Conservation (phyloP, 2,888 invertebrate genomes). For the Dusona sp. region DNA sequence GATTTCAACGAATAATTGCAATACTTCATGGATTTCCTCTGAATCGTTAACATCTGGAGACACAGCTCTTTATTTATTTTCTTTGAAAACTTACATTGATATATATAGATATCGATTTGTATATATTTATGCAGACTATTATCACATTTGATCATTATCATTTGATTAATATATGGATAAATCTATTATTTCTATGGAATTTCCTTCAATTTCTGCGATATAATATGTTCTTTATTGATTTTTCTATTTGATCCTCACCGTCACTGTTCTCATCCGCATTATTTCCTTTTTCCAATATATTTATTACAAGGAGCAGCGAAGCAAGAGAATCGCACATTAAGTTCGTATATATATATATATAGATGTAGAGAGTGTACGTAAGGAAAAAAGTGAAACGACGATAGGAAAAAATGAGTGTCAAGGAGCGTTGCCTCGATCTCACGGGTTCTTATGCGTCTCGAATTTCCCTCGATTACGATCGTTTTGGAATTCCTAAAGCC, state of each 20-base stretch:
- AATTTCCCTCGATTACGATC: conserved; percentile 68
- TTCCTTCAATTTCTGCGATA: neutral
- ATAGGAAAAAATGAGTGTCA: conserved; percentile 25
- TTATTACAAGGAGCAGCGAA: conserved; percentile 40
- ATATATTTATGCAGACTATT: neutral
- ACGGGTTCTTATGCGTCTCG: conserved; percentile 57
- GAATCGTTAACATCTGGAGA: conserved; percentile 19
- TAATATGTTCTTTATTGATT: neutral
- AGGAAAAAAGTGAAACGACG: neutral
- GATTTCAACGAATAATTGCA: conserved; percentile 43
- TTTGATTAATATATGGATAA: neutral
- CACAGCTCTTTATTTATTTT: neutral
- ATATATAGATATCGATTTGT: neutral
- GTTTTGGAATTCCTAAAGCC: conserved; percentile 64
- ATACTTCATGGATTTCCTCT: conserved; percentile 54
- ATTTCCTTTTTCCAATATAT: conserved; percentile 27
- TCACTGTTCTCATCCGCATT: conserved; percentile 3
- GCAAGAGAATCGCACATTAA: conserved; percentile 26
- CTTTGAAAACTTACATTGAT: neutral
- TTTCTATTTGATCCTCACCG: neutral
- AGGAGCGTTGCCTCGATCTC: conserved; percentile 44
- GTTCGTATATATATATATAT: conserved; percentile 33
- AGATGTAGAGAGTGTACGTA: conserved; percentile 32
- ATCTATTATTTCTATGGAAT: neutral
- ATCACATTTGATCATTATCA: neutral